phyloP scores from a whole-genome alignment of 2,888 invertebrate species.

The Halictus ligatus region DNA sequence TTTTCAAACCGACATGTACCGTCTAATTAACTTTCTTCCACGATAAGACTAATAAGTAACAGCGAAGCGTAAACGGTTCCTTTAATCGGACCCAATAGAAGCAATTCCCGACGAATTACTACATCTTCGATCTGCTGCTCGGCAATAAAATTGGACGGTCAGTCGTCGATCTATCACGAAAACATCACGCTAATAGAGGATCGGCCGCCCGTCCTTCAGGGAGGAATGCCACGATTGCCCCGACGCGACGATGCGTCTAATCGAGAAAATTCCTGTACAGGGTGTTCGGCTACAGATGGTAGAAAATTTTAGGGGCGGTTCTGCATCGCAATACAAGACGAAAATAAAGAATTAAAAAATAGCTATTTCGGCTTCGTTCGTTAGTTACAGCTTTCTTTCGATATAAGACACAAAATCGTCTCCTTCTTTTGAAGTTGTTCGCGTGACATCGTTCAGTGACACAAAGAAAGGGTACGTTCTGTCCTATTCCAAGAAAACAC shows the following conservation, averaged over 20 bases:
- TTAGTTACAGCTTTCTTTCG: too few species aligned
- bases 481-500: too few species aligned
- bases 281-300: too few species aligned
- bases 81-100: slow-evolving; percentile 27
- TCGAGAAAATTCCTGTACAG: slow-evolving; percentile 37
- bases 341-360: too few species aligned
- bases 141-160: slow-evolving; percentile 1
- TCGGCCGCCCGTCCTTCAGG: not conserved
- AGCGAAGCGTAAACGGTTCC: not conserved
- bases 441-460: too few species aligned
- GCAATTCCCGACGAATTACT: not conserved
- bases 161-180: slow-evolving; percentile 38
- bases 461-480: too few species aligned
- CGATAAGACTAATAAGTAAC: not conserved
- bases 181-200: slow-evolving; percentile 21
- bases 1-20: too few species aligned
- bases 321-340: too few species aligned
- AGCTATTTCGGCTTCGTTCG: too few species aligned
- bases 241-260: not conserved
- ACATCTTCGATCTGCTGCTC: not conserved
- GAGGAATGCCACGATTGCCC: slow-evolving; percentile 32
- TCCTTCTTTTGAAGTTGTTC: too few species aligned
- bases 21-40: not conserved
- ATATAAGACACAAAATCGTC: too few species aligned
- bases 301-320: too few species aligned